Percentiles rank a stretch among this genome's conserved stretches.
Evolutionary conservation across 30 jellyfish, hydroid and myxozoan genomes (phyloP).

Genomic region (Chironex yamaguchii): DNA sequence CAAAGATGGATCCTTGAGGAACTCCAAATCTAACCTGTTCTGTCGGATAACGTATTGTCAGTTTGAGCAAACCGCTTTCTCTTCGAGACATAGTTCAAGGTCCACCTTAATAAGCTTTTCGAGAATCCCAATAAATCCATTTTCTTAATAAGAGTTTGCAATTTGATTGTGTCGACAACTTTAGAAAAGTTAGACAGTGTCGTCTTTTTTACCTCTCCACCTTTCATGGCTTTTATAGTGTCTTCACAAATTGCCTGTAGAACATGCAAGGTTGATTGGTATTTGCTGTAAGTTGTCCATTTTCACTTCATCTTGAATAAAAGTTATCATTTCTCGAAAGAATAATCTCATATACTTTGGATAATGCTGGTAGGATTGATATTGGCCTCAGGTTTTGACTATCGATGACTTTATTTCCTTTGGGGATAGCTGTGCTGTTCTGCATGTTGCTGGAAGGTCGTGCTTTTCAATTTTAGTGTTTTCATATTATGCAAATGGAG

Average conservation of each 20-base stretch:
- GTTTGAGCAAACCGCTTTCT: conserved; percentile 48
- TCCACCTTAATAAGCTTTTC: conserved; percentile 24
- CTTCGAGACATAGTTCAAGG: conserved; percentile 42
- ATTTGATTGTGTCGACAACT: neutral
- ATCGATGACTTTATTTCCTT: conserved; percentile 34
- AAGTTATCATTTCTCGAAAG: conserved; percentile 19
- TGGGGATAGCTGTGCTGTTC: conserved; percentile 64
- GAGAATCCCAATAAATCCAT: conserved; percentile 28
- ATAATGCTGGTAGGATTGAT: conserved; percentile 41
- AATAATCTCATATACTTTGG: conserved; percentile 46
- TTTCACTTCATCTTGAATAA: conserved; percentile 24
- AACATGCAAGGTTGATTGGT: no score
- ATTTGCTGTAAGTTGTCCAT: no score
- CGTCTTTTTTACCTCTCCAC: neutral
- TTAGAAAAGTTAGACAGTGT: neutral
- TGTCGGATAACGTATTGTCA: conserved; percentile 34
- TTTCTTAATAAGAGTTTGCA: neutral
- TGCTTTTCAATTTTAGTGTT: conserved; percentile 38
- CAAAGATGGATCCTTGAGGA: conserved; percentile 77
- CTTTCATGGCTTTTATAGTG: neutral
- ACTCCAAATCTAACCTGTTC: conserved; percentile 60
- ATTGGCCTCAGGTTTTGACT: conserved; percentile 44
- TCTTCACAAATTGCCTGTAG: no score
- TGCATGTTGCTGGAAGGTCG: conserved; percentile 47
- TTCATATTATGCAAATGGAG: conserved; percentile 30